Base-by-base conservation (phyloP, 2,113 vertebrate genomes). In the Hippocampus zosterae region DNA sequence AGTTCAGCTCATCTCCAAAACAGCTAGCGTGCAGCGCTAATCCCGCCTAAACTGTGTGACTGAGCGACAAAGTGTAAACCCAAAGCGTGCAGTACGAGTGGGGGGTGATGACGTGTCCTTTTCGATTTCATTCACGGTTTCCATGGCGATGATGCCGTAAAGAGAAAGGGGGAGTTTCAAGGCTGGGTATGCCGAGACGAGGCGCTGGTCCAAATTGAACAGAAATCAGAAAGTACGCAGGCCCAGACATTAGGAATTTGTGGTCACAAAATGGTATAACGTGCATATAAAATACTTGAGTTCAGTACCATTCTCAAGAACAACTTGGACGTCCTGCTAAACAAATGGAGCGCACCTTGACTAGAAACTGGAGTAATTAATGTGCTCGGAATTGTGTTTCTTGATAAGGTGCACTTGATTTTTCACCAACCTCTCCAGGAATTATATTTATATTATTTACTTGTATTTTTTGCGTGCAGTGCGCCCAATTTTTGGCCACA, bases 1-100 rank as follows among this genome's bases (percentile, higher is more conserved):
- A 80, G 86, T 84, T 73, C 84, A 83, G 86, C 78, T 86, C 81
- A 85, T 84, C 82, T 81, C 78, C 69, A 29, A 85, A 90, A 83
- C 77, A 78, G 81, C 75, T 69, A 18, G 79, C 59, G 78, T 73
- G 75, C 81, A 55, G 77, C 75, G 72, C 78, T 89, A 91, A 87
- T 89, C 87, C 88, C 48, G 83, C 66, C 64, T 82, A 81, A 85
- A 88, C 82, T 84, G 75, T 70, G 80, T 1, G 66, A 73, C 83
- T 84, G 82, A 86, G 82, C 87, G 81, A 83, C 82, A 85, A 72
- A 76, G 83, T 84, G 81, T 73, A 67, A 75, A 71, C 71, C 70
- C 77, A 25, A 69, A 23, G 78, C 1, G 53, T 72, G 77, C 79
- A 33, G 57, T 13, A 59, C 57, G 75, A 69, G 75, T 63, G 77